phyloP scores from a whole-genome alignment of 2,113 vertebrate species.

The Setophaga coronata region DNA sequence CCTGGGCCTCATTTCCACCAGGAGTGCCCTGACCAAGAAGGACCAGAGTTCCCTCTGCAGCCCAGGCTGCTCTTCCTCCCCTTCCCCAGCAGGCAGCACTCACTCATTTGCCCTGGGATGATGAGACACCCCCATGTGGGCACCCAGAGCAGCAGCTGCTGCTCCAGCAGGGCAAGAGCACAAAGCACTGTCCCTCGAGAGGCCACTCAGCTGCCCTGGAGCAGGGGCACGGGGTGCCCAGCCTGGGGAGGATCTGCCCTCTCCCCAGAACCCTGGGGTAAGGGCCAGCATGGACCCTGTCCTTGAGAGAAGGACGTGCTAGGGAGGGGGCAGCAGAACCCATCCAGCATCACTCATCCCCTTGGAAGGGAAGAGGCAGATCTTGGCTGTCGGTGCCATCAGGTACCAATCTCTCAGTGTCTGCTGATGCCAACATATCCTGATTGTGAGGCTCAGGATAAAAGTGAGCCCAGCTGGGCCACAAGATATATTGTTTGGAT shows the following conservation, averaged over 20 bases:
- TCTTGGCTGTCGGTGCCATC: background rate
- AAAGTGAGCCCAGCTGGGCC: background rate
- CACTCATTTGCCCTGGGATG: accelerated
- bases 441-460: background rate
- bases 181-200: accelerated
- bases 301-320: background rate
- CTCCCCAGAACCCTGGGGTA: background rate
- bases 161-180: no score
- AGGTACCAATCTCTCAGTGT: background rate
- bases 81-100: background rate
- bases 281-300: accelerated
- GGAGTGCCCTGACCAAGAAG: background rate
- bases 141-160: background rate
- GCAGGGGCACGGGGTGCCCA: background rate
- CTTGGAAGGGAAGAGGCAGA: background rate
- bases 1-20: background rate
- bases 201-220: accelerated
- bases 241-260: background rate
- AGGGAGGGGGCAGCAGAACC: background rate
- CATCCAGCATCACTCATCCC: background rate
- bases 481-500: constrained; percentile 40
- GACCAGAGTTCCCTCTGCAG: background rate
- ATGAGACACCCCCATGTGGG: background rate
- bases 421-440: background rate
- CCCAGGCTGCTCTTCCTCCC: background rate